phyloP scores from a whole-genome alignment of 1,140 invertebrate species.

The Drosophila hydei region DNA sequence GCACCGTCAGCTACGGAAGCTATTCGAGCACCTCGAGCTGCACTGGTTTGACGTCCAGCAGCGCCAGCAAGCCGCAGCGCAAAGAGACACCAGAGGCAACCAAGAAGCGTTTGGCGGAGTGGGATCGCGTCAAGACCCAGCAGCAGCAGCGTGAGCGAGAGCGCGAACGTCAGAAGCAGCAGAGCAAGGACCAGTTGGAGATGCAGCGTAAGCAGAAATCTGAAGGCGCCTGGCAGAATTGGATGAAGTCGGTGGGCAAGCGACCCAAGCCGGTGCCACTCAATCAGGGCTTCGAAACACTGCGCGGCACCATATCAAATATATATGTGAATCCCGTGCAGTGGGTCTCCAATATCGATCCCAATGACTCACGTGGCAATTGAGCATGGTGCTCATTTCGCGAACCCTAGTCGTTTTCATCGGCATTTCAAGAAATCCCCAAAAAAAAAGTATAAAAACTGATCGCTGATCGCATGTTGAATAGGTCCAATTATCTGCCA shows the following conservation, averaged over 20 bases:
- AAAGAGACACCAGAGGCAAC: slow-evolving; percentile 33
- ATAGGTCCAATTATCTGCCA: slow-evolving; percentile 5
- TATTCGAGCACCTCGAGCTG: background rate
- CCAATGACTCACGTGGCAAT: slow-evolving; percentile 48
- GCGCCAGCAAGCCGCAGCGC: background rate
- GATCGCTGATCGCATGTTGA: slow-evolving; percentile 5
- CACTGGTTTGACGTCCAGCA: background rate
- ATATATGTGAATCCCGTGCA: slow-evolving; percentile 67
- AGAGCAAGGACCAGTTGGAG: slow-evolving; percentile 35
- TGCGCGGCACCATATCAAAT: slow-evolving; percentile 67
- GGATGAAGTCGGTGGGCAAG: slow-evolving; percentile 60
- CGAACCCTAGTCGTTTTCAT: slow-evolving; percentile 10
- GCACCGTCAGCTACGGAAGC: slow-evolving; percentile 11
- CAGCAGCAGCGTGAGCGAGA: slow-evolving; percentile 54
- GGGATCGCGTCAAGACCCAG: slow-evolving; percentile 47
- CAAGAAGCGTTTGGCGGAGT: slow-evolving; percentile 43
- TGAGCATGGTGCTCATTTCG: slow-evolving; percentile 14
- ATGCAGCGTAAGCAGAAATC: slow-evolving; percentile 40
- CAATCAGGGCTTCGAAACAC: slow-evolving; percentile 63
- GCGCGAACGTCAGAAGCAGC: slow-evolving; percentile 16
- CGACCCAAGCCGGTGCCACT: slow-evolving; percentile 71
- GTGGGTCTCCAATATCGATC: slow-evolving; percentile 67
- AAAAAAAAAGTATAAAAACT: slow-evolving; percentile 22
- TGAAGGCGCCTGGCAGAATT: slow-evolving; percentile 60
- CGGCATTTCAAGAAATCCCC: slow-evolving; percentile 25